Conservation (phyloP, 2,888 invertebrate genomes). For the Calameuta pallipes region DNA sequence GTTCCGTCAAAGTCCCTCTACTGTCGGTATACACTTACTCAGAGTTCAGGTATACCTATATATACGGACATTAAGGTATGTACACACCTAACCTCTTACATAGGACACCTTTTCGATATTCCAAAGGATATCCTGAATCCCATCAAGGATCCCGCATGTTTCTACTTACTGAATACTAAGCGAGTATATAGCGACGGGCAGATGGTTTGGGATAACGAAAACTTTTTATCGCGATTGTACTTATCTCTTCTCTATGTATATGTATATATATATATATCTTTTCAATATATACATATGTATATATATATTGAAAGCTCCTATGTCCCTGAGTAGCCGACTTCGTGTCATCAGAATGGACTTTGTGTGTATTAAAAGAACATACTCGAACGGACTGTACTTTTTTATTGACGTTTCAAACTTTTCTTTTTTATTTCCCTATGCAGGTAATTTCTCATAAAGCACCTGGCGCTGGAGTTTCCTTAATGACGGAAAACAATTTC, state of each 20-base stretch:
- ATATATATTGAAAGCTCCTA: not conserved
- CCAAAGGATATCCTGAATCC: not conserved
- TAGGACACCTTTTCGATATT: not conserved
- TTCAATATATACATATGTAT: not conserved
- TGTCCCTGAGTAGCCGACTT: not conserved
- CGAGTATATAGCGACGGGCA: not conserved
- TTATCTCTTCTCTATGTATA: not conserved
- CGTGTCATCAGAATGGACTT: not conserved
- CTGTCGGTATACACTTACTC: not conserved
- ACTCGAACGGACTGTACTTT: not conserved
- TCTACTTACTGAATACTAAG: not conserved
- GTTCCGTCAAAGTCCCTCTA: not conserved
- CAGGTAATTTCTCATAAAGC: not conserved
- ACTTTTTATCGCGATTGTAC: not conserved
- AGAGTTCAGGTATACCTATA: not conserved
- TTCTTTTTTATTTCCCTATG: not conserved
- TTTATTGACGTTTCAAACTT: not conserved
- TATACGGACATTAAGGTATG: not conserved
- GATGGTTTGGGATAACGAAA: not conserved
- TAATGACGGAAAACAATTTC: not conserved
- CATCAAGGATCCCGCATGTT: not conserved
- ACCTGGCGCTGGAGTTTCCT: not conserved
- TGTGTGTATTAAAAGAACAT: not conserved
- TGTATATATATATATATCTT: not conserved
- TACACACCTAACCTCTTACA: not conserved